These are phyloP conservation scores for Lagothrix lagotricha DNA, from an alignment of 2,797 vertebrate species.

Conservation along the genomic window DNA sequence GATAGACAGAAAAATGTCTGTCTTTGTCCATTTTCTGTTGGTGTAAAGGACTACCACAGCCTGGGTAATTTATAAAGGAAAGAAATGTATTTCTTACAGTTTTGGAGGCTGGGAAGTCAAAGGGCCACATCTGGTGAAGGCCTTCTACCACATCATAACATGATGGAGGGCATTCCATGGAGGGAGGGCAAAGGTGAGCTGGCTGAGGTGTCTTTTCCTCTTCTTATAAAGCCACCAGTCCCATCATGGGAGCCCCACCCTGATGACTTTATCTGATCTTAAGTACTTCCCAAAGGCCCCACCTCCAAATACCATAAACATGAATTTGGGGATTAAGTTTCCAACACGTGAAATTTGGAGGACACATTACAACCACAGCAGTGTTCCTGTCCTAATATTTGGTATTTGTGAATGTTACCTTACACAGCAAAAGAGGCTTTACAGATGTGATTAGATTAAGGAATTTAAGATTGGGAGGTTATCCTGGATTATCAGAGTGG, in stretches of 20 bases:
- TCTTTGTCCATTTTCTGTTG: not conserved
- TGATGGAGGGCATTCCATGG: not conserved
- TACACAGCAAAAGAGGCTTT: not conserved
- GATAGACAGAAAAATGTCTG: not conserved
- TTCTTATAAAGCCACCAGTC: not conserved
- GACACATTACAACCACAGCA: not conserved
- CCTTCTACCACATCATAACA: not conserved
- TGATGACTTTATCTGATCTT: not conserved
- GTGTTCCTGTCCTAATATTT: not conserved
- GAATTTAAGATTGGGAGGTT: not conserved
- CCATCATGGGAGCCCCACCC: not conserved
- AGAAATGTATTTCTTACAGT: not conserved
- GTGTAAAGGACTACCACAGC: not conserved
- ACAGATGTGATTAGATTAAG: not conserved
- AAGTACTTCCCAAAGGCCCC: not conserved
- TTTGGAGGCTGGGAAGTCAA: not conserved
- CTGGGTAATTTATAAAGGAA: not conserved
- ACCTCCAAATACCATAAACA: not conserved
- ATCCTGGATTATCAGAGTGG: not conserved
- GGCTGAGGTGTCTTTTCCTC: not conserved
- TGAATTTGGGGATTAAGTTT: not conserved
- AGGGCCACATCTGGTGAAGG: not conserved
- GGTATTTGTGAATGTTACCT: not conserved
- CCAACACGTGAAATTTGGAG: not conserved
- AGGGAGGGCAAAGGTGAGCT: not conserved